Evolutionary conservation across 1,140 invertebrate genomes (phyloP), one percentile per base, ranked within the genome.

Genomic region (Monomorium pharaonis): DNA sequence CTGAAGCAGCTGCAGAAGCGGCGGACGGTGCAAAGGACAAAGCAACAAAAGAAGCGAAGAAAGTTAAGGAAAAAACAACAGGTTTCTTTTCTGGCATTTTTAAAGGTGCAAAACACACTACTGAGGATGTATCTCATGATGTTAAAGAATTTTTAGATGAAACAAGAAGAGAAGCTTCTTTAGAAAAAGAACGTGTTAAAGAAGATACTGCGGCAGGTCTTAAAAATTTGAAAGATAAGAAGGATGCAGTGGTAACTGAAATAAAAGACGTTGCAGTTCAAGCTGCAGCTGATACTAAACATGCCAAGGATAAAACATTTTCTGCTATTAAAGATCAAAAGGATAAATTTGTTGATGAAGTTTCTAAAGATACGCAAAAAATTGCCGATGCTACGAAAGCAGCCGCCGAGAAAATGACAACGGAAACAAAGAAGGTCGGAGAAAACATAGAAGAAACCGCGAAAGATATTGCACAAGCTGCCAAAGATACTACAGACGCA

Each of bases 1-100:
- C 47, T 24, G 78, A 16, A 7, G 37, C 18, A 5, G 12, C 12
- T 12, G 18, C 7, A 1, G 78, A 81, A 14, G 7, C 18, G 24
- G 49, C 7, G 1, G 65, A 81, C 0, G n/a, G 0, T 18, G 18
- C 51, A 1, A 81, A 81, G 2, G 67, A 72, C n/a, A 72, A 76
- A 27, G 58, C 49, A 12, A 69, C 47, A 14, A 78, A 88, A 54
- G 60, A 77, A 80, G 47, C 30, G 77, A 86, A 69, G 14, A 90
- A 90, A 76, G 69, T 51, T 2, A 84, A 89, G n/a, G 89, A 88
- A 16, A 88, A 88, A 80, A 47, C 77, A 0, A n/a, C 74, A 30
- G 87, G 85, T 9, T 90, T 91, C 27, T 87, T 91, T 3, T 85
- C 87, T 0, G 81, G 89, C 18, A 89, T 92, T n/a, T 90, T 91